Evolutionary conservation across 1,140 invertebrate species (phyloP), one percentile per base, ranked within the genome.

Genomic region (Plectrocnemia conspersa): DNA sequence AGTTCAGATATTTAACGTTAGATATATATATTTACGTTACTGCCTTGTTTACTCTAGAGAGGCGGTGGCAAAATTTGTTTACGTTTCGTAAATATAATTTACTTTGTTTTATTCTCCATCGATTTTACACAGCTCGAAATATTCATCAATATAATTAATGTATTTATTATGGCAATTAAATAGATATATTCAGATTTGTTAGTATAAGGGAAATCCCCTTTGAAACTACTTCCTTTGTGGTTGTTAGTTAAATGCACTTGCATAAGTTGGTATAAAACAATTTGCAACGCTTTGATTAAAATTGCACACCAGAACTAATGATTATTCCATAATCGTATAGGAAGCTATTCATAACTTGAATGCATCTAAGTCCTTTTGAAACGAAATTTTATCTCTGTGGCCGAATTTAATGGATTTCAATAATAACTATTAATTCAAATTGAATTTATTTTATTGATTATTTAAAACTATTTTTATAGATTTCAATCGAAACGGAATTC

Each of bases 221-320:
- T n/a, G n/a, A n/a, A 29, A 29, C 6, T 29, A 29, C 6, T 7
- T 29, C 6, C 27, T n/a, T n/a, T 29, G 27, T 6, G 27, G n/a
- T 7, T 29, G n/a, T 29, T 16, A 38, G 6, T 7, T 16, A 10
- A 38, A 10, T 38, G 11, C 5, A 4, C 27, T 7, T 10, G 35
- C 18, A 6, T 16, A 15, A 38, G 7, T 15, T 38, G 10, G 13
- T 16, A 6, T 15, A 10, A 38, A 38, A 38, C 35, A 38, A 38
- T 38, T 38, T 38, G 35, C 35, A 15, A 38, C 5, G 7, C 35
- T 38, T 38, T 38, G 35, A 38, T 38, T 38, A 38, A 38, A 38
- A 38, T 38, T 38, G 35, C 35, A 38, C 18, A 38, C 35, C 18
- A 38, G 35, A 38, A 38, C 35, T 38, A 38, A 38, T 38, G 35